These are phyloP conservation scores for Frieseomelitta varia DNA, from an alignment of 1,140 invertebrate species.

Conservation along the genomic window DNA sequence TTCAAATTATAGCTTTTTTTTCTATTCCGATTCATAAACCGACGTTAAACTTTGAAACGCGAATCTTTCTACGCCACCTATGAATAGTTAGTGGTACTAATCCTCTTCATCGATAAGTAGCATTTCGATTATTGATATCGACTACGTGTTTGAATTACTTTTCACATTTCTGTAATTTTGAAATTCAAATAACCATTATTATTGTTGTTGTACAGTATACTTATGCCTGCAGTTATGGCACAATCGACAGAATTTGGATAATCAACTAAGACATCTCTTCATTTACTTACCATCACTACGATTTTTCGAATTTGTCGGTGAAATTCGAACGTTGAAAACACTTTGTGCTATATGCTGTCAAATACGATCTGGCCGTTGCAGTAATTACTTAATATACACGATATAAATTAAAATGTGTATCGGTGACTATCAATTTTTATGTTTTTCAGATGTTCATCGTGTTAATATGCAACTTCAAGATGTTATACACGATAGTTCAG, in stretches of 20 bases:
- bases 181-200: not conserved
- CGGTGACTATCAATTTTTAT: not conserved
- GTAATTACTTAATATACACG: constrained; percentile 40
- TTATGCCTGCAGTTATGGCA: constrained; percentile 61
- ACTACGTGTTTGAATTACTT: not conserved
- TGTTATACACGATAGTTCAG: constrained; percentile 19
- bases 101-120: not conserved
- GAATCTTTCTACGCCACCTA: not conserved
- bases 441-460: constrained; percentile 46
- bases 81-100: not conserved
- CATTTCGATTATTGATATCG: constrained; percentile 5
- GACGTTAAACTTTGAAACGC: not conserved
- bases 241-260: constrained; percentile 58
- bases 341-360: constrained; percentile 61
- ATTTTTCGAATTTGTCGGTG: constrained; percentile 59
- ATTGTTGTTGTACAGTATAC: constrained; percentile 40
- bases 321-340: constrained; percentile 54
- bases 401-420: not conserved
- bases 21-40: not conserved
- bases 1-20: too few relatives aligned
- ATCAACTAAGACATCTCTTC: constrained; percentile 46
- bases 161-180: not conserved
- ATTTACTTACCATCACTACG: constrained; percentile 44
- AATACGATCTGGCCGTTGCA: constrained; percentile 45
- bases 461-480: constrained; percentile 58